Conservation (phyloP, 2,888 invertebrate species). For the Ceriagrion tenellum region DNA sequence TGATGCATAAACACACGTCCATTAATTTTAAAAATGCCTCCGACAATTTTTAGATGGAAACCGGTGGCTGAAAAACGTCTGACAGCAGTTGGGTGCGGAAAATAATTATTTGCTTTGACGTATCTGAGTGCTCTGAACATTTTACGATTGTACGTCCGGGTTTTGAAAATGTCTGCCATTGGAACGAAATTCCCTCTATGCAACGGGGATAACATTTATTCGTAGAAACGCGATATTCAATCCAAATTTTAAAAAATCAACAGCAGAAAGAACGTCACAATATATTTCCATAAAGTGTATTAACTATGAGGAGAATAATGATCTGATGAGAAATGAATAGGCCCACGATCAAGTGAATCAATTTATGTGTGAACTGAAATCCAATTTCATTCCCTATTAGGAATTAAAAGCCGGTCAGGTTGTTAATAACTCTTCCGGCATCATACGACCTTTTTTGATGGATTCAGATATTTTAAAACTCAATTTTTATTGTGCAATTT, state of each 20-base stretch:
- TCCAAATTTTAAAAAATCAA: too few species aligned
- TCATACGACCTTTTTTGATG: too few species aligned
- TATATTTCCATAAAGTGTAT: neutral
- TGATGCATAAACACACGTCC: neutral
- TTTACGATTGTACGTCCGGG: neutral
- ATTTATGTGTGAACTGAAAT: too few species aligned
- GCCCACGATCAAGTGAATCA: neutral
- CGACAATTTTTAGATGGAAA: neutral
- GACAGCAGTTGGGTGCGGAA: neutral
- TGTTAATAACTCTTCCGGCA: too few species aligned
- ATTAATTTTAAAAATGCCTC: neutral
- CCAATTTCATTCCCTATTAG: too few species aligned
- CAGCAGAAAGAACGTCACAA: neutral
- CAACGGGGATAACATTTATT: neutral
- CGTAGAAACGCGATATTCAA: neutral
- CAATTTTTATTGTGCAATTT: too few species aligned
- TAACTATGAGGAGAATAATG: neutral
- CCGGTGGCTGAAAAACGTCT: neutral
- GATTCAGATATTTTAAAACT: too few species aligned
- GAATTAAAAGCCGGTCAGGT: too few species aligned
- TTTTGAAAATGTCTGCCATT: neutral
- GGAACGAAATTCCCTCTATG: neutral
- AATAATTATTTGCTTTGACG: neutral
- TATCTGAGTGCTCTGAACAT: neutral
- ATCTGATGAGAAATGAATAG: neutral